These are phyloP conservation scores for Fratercula arctica DNA, from an alignment of 2,797 vertebrate genomes.

Conservation along the genomic window DNA sequence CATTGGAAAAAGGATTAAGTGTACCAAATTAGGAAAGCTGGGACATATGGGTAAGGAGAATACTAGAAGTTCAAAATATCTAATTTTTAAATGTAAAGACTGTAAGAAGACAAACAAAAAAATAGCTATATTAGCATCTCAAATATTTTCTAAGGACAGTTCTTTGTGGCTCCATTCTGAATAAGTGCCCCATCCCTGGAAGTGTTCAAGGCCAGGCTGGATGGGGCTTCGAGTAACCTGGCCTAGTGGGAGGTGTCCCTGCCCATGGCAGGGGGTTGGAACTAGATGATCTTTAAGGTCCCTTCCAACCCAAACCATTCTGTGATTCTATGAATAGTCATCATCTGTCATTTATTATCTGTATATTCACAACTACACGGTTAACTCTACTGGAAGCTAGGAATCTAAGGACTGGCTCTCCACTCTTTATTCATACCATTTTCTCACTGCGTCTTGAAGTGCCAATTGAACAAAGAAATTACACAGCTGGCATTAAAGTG, in stretches of 20 bases:
- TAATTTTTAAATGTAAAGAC: neutral
- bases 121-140: neutral
- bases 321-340: neutral
- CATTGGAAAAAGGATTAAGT: neutral
- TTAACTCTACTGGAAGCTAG: neutral
- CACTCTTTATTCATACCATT: neutral
- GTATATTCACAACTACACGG: neutral
- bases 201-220: neutral
- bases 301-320: neutral
- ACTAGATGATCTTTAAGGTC: neutral
- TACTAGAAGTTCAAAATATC: neutral
- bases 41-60: neutral
- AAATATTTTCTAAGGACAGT: neutral
- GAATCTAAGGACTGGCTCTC: neutral
- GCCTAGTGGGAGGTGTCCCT: neutral
- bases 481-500: neutral
- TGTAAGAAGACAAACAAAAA: neutral
- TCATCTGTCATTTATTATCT: neutral
- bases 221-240: too few species aligned
- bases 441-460: neutral
- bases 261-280: neutral
- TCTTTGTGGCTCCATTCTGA: neutral
- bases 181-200: neutral
- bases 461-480: neutral
- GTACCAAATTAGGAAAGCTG: neutral